A percentile compares a stretch with the other conserved stretches of the same genome.
phyloP scores from a whole-genome alignment of 2,797 vertebrate genomes.

The Brachymystax lenok region DNA sequence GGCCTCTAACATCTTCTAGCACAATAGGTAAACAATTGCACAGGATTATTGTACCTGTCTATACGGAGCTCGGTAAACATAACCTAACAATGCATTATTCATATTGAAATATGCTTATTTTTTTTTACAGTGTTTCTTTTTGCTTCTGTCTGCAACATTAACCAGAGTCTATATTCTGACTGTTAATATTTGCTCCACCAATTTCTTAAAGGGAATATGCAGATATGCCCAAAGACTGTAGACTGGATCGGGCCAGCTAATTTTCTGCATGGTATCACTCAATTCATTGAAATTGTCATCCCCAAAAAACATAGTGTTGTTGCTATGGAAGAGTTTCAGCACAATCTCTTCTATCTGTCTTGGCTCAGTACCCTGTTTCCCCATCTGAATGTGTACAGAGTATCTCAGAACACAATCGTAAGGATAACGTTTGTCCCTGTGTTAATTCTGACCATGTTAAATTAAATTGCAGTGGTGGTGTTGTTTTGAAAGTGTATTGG shows the following conservation, averaged over 20 bases:
- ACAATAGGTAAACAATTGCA: constrained; percentile 53
- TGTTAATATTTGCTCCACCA: constrained; percentile 7
- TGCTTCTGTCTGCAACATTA: neutral
- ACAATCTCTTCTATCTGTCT: neutral
- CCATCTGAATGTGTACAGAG: too few species aligned
- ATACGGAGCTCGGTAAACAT: neutral
- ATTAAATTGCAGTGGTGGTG: too few species aligned
- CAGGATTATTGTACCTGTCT: constrained; percentile 60
- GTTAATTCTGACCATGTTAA: neutral
- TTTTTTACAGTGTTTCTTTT: neutral
- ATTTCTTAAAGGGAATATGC: constrained; percentile 9
- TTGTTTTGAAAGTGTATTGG: too few species aligned
- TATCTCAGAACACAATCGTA: neutral
- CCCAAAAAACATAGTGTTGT: constrained; percentile 33
- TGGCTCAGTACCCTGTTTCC: neutral
- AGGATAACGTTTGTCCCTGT: neutral
- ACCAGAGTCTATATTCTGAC: constrained; percentile 6
- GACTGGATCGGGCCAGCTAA: constrained; percentile 28
- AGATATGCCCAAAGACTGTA: constrained; percentile 17
- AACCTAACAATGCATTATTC: neutral
- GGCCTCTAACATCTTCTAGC: constrained; percentile 42
- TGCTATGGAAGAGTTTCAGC: neutral
- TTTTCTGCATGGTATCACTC: constrained; percentile 54
- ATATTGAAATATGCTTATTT: neutral
- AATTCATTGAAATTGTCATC: constrained; percentile 43